Evolutionary conservation across 2,797 vertebrate species (phyloP).

Genomic region (Pangasius macronema): DNA sequence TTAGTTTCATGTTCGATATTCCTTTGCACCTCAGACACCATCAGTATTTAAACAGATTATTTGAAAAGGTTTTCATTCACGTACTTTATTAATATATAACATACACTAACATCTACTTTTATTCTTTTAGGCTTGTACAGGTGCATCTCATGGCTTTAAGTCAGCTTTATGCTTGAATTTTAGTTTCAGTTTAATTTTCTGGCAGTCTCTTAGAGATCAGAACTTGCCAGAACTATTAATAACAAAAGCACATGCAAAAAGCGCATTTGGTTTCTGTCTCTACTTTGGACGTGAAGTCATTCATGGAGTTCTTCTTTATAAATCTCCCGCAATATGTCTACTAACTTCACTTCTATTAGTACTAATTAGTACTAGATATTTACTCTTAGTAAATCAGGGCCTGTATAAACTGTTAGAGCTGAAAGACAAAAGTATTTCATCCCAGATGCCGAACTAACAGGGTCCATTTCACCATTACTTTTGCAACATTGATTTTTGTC

Average conservation of each 20-base stretch:
- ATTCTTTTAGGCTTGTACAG: neutral
- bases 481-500: neutral
- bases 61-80: neutral
- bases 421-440: slow-evolving; percentile 24
- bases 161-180: neutral
- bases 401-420: slow-evolving; percentile 25
- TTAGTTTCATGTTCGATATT: neutral
- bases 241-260: neutral
- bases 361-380: neutral
- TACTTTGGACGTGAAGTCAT: neutral
- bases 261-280: neutral
- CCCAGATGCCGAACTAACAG: neutral
- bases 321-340: neutral
- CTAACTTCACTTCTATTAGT: neutral
- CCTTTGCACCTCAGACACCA: neutral
- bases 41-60: neutral
- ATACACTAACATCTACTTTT: neutral
- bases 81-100: neutral
- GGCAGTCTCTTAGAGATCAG: neutral
- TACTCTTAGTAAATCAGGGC: neutral
- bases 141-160: neutral
- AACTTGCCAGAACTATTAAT: neutral
- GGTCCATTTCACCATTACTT: slow-evolving; percentile 16
- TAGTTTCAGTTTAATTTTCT: neutral
- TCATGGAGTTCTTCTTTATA: neutral